Conservation (phyloP, 2,113 vertebrate species). For the Mus spicilegus region DNA sequence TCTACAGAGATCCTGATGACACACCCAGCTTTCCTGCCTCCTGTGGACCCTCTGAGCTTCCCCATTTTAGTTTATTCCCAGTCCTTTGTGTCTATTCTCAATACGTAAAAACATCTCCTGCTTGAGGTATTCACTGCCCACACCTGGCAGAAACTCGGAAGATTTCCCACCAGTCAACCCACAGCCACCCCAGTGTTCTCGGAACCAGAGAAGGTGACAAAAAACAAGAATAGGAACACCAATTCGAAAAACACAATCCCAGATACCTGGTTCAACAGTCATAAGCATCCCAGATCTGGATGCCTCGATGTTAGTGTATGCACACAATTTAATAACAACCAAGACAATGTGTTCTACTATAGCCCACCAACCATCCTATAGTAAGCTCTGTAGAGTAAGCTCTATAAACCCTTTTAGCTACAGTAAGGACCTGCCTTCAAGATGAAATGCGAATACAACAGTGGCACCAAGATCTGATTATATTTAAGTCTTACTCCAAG, state of each 20-base stretch:
- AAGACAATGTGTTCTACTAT: no score
- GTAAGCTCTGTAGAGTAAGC: no score
- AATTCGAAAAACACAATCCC: no score
- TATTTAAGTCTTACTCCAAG: neutral
- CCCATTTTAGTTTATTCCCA: neutral
- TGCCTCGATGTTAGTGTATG: no score
- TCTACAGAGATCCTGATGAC: neutral
- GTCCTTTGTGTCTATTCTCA: neutral
- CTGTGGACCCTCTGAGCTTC: neutral
- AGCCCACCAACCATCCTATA: no score
- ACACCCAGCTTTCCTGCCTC: neutral
- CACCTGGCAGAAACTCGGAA: neutral
- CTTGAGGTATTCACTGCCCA: neutral
- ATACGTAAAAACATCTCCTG: neutral
- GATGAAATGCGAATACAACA: neutral
- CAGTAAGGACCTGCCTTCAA: neutral
- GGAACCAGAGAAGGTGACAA: neutral
- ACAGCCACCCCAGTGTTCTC: neutral
- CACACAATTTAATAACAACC: no score
- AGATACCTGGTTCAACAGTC: neutral
- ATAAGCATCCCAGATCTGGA: no score
- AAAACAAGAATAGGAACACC: neutral
- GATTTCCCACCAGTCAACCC: neutral
- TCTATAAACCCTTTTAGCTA: neutral
- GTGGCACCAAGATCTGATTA: neutral